Conservation (phyloP, 2,797 vertebrate species). For the Chelidonichthys spinosus region DNA sequence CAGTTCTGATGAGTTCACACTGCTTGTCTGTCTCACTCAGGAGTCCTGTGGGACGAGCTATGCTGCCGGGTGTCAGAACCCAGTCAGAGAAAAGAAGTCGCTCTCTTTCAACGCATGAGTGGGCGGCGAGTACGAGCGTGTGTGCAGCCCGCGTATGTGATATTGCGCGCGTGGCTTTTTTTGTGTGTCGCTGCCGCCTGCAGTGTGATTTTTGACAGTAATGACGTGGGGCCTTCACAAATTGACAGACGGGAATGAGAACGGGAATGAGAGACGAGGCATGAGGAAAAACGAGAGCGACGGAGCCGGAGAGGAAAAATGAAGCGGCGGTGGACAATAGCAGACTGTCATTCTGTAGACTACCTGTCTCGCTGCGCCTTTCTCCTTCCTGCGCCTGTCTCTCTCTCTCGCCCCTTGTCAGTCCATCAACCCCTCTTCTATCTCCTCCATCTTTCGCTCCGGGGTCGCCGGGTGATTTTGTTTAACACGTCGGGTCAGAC, state of each 20-base stretch:
- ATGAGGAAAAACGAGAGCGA: slow-evolving; percentile 36
- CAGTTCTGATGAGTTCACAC: slow-evolving; percentile 51
- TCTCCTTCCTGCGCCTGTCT: slow-evolving; percentile 5
- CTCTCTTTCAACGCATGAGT: slow-evolving; percentile 62
- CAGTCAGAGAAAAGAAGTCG: slow-evolving; percentile 40
- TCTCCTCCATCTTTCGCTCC: slow-evolving; percentile 34
- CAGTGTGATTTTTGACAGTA: slow-evolving; percentile 72
- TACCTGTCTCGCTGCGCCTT: slow-evolving; percentile 26
- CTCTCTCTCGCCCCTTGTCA: slow-evolving; percentile 3
- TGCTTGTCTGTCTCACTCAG: slow-evolving; percentile 60
- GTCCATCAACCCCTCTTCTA: slow-evolving; percentile 12
- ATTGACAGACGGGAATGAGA: slow-evolving; percentile 65
- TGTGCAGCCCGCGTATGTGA: slow-evolving; percentile 29
- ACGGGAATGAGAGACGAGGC: slow-evolving; percentile 45
- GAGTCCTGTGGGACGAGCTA: slow-evolving; percentile 65
- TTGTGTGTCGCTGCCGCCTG: slow-evolving; percentile 58
- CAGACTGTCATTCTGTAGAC: slow-evolving; percentile 17
- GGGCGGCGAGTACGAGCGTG: slow-evolving; percentile 52
- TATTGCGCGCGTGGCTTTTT: slow-evolving; percentile 55
- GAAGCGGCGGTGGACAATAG: slow-evolving; percentile 42
- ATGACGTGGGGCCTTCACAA: slow-evolving; percentile 68
- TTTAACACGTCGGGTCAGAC: slow-evolving; percentile 43
- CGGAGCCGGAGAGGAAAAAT: slow-evolving; percentile 32
- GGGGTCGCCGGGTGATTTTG: slow-evolving; percentile 36
- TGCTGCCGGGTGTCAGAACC: slow-evolving; percentile 61